Conservation (phyloP, 2,113 vertebrate genomes). For the rat (Rattus norvegicus) region DNA sequence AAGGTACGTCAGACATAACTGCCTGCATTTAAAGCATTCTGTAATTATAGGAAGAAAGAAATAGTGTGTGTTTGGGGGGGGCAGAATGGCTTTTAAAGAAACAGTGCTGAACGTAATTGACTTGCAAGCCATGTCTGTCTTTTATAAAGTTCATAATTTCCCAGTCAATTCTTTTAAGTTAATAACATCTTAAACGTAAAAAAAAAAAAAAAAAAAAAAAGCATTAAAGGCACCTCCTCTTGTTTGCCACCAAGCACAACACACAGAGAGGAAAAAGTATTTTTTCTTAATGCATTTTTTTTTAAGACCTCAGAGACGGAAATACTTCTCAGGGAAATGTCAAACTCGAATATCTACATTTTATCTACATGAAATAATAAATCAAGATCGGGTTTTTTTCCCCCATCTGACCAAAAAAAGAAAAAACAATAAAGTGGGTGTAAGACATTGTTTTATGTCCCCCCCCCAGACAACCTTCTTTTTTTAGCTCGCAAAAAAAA, state of each 20-base stretch:
- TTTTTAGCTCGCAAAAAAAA: conserved; percentile 38
- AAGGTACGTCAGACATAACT: conserved; percentile 75
- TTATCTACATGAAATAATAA: conserved; percentile 76
- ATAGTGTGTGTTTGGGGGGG: not conserved
- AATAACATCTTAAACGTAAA: conserved; percentile 70
- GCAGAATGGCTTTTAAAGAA: conserved; percentile 31
- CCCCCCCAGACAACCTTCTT: conserved; percentile 1
- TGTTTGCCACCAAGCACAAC: conserved; percentile 4
- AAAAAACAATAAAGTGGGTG: conserved; percentile 65
- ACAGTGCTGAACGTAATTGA: conserved; percentile 66
- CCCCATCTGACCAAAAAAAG: conserved; percentile 50
- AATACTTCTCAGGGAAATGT: conserved; percentile 80
- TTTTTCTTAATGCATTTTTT: conserved; percentile 48
- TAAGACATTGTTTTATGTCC: conserved; percentile 56
- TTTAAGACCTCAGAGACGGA: conserved; percentile 64
- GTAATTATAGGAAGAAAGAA: conserved; percentile 77
- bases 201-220: conserved; percentile 57
- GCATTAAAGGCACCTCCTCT: not conserved
- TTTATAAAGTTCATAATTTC: conserved; percentile 76
- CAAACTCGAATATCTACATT: conserved; percentile 67
- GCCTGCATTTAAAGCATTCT: conserved; percentile 75
- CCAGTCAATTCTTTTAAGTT: conserved; percentile 78
- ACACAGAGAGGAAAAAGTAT: not conserved
- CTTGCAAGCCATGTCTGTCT: conserved; percentile 73
- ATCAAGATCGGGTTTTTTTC: conserved; percentile 65